Evolutionary conservation across 2,113 vertebrate genomes (phyloP).

Genomic region (Actenoides lindsayi): DNA sequence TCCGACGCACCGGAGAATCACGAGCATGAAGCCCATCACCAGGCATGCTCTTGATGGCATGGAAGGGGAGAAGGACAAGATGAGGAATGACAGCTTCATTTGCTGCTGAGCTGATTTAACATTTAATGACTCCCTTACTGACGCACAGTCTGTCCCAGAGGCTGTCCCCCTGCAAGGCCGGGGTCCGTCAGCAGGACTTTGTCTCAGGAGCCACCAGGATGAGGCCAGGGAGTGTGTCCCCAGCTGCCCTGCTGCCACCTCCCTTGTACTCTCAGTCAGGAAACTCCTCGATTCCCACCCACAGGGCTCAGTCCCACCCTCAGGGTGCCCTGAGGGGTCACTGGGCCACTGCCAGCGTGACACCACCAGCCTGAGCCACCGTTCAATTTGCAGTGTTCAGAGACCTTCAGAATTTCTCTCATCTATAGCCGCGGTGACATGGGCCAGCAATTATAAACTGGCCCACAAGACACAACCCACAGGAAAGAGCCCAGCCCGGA

Average conservation of each 20-base stretch:
- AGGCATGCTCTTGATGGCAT: fast-evolving
- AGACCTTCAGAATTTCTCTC: neutral
- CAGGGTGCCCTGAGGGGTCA: neutral
- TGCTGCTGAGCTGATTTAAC: neutral
- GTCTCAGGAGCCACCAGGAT: neutral
- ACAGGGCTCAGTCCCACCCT: too few species aligned
- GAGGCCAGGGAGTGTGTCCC: too few species aligned
- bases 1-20: neutral
- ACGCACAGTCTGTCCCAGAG: neutral
- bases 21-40: neutral
- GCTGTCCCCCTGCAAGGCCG: too few species aligned
- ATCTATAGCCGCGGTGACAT: neutral
- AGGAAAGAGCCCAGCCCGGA: neutral
- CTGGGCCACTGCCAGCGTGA: too few species aligned
- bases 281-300: neutral
- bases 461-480: neutral
- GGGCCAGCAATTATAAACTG: too few species aligned
- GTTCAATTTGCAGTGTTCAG: neutral
- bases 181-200: neutral
- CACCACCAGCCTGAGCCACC: neutral
- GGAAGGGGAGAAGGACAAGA: neutral
- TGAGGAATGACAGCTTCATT: neutral
- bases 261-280: too few species aligned
- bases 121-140: neutral
- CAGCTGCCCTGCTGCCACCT: neutral